Base-by-base conservation (phyloP, 92 coral and sea anemone genomes). In the Siderastrea siderea region DNA sequence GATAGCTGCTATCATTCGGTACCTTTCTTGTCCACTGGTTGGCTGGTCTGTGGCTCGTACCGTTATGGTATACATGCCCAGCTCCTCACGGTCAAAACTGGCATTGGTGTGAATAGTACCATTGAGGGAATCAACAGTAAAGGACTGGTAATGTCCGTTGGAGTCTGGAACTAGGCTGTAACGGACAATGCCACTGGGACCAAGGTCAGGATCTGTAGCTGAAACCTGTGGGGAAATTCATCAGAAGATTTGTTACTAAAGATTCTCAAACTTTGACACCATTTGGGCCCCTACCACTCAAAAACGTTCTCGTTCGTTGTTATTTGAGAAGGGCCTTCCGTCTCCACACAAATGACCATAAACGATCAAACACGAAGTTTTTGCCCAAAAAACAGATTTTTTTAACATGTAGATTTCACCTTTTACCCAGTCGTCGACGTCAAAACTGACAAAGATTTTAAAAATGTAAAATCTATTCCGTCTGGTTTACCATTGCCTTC, bases 41-140 rank as follows among this genome's bases (percentile, higher is more conserved):
- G 98, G 98, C 47, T 97, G 99, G 71, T 97, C 99, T 47, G 92
- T 97, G 71, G 95, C 96, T 61, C 98, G 89, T 4, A 95, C 87
- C 4, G 94, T 84, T 50, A 97, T 46, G 71, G 82, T 92, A 83
- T 93, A 95, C 45, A 78, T 68, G 17, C 88, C 90, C 66, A 88
- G 93, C 77, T 61, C 26, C 86, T 97, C 99, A 13, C 98, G 95
- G 88, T 97, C 99, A 84, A 97, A 93, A 72, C 93, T 81, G 44
- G 91, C 63, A 67, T 90, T 84, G 57, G 98, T 84, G 68, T 87
- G 87, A 57, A 97, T 93, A 53, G 81, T 72, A 3, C 99, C 99
- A 50, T 94, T 93, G 84, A 93, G 19, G 45, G 94, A 88, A 88
- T 95, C 91, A 59, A 97, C 88, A 45, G 86, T 74, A 79, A 97